Base-by-base conservation (phyloP, 1,140 invertebrate species). In the Cotesia chilonis region DNA sequence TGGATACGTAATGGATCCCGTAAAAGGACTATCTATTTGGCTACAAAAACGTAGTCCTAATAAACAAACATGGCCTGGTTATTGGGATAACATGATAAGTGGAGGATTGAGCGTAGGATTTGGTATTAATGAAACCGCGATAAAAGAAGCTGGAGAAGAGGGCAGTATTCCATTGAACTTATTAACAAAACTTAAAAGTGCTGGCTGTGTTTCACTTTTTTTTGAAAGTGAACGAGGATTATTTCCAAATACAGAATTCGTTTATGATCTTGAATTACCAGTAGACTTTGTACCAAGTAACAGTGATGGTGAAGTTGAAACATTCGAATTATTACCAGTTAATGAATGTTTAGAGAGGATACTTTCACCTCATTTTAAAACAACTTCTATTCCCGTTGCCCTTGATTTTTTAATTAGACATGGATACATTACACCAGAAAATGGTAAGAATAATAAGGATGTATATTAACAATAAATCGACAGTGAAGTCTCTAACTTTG, bases 71-170 rank as follows among this genome's bases (percentile, higher is more conserved):
- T 98, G 95, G 93, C 96, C 96, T 68, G 94, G 95, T 65, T 96
- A 95, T 86, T 94, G 96, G 91, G 96, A 98, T 83, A 97, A 96
- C 81, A 96, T 98, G 93, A 96, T 96, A 4, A 95, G 94, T 75
- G 96, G 97, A 70, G 97, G 96, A 10, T 84, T 98, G 47, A 93
- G 94, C 60, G 95, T 95, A 54, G 96, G 95, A 7, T 93, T 92
- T 84, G 92, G 92, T 37, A 93, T 98, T 60, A 84, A 93, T 68
- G 94, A 97, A 84, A 97, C 96, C 63, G 95, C 94, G 17, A 90
- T 94, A 75, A 98, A 98, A 83, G 97, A 98, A 85, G 96, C 96
- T 9, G 92, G 93, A 73, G 97, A 98, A 87, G 97, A 98, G 84
- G 97, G 96, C 38, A 95, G 94, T 52, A 92, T 96, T 77, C 91